Conservation (phyloP, 2,113 vertebrate genomes). For the Antechinus flavipes region DNA sequence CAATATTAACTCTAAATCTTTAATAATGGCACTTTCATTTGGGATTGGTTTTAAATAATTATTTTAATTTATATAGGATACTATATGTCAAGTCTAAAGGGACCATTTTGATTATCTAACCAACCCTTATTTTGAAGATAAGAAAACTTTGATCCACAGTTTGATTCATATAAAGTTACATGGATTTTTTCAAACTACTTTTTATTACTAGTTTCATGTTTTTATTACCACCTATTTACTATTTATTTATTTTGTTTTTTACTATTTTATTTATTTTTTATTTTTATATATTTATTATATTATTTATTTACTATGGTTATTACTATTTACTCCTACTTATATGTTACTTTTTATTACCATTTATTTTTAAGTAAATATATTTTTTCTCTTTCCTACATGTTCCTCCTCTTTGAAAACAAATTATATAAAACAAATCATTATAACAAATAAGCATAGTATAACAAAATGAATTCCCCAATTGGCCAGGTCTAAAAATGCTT, state of each 20-base stretch:
- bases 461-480: neutral
- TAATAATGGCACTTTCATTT: neutral
- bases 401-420: neutral
- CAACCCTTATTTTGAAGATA: neutral
- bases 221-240: too few relatives aligned
- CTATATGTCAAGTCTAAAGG: neutral
- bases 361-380: neutral
- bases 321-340: too few relatives aligned
- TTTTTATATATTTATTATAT: neutral
- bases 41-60: neutral
- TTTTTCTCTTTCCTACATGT: neutral
- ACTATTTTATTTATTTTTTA: too few relatives aligned
- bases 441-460: neutral
- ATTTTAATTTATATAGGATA: neutral
- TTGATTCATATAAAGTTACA: neutral
- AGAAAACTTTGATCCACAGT: neutral
- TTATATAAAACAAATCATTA: neutral
- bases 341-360: too few relatives aligned
- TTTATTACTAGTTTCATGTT: neutral
- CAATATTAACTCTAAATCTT: neutral
- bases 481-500: neutral
- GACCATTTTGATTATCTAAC: neutral
- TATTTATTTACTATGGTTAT: neutral
- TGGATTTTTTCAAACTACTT: neutral
- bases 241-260: too few relatives aligned